phyloP scores from a whole-genome alignment of 2,797 vertebrate species.

The Phoxinus dragarum region DNA sequence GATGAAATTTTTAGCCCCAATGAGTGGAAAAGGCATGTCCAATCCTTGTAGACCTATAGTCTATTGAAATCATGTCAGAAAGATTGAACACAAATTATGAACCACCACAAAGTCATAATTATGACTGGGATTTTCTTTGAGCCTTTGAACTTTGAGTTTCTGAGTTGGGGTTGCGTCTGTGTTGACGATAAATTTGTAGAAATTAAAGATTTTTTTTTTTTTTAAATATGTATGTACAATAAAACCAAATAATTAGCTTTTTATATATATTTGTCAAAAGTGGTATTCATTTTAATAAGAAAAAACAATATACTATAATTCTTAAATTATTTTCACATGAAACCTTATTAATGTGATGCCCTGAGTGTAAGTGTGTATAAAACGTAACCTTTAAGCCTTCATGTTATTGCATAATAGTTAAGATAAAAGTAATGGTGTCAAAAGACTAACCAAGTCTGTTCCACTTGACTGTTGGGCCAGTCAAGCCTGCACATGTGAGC shows the following conservation, averaged over 20 bases:
- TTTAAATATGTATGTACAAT: too few relatives aligned
- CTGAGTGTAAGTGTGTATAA: neutral
- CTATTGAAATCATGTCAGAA: too few relatives aligned
- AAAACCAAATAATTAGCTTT: too few relatives aligned
- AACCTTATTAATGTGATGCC: neutral
- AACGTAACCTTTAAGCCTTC: neutral
- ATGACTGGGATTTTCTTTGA: neutral
- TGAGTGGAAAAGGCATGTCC: neutral
- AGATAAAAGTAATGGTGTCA: neutral
- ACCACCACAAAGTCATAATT: neutral
- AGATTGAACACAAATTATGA: neutral
- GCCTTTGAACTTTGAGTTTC: too few relatives aligned
- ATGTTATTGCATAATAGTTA: neutral
- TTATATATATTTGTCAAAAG: too few relatives aligned
- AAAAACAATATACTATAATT: too few relatives aligned
- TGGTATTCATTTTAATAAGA: too few relatives aligned
- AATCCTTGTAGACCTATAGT: neutral
- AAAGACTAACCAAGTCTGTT: conserved; percentile 86
- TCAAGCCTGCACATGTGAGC: conserved; percentile 83
- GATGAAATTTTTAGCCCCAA: neutral
- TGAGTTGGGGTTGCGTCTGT: too few relatives aligned
- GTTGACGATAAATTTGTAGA: too few relatives aligned
- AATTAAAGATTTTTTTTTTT: too few relatives aligned
- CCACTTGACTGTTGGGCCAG: conserved; percentile 82
- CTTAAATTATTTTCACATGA: neutral